phyloP scores from a whole-genome alignment of 2,888 invertebrate genomes.

The Steinernema hermaphroditum region DNA sequence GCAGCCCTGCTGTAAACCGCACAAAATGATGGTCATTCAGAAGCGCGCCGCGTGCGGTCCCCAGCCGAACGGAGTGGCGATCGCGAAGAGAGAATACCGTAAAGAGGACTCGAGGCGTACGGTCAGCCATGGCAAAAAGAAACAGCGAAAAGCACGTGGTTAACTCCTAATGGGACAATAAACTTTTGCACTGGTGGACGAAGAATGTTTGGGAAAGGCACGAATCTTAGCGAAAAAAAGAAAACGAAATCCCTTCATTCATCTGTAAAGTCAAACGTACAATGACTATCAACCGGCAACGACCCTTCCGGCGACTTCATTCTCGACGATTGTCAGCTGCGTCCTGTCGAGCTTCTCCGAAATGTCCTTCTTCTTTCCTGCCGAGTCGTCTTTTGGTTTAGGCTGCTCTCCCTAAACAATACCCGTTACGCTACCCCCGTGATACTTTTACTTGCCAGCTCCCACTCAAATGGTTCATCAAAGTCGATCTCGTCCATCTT shows the following conservation, averaged over 20 bases:
- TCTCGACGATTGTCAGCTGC: no score
- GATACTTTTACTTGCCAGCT: background rate
- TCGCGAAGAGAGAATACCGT: background rate
- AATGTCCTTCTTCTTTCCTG: background rate
- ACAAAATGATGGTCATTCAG: background rate
- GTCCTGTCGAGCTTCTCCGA: no score
- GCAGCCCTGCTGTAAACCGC: background rate
- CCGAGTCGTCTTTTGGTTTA: background rate
- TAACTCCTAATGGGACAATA: no score
- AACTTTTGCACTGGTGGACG: no score
- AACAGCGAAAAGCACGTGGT: background rate
- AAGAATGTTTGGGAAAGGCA: no score
- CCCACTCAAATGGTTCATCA: constrained; percentile 15
- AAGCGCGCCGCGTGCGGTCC: background rate
- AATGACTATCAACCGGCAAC: no score
- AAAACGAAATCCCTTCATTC: no score
- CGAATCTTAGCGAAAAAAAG: no score
- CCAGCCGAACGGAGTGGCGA: background rate
- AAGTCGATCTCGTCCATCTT: constrained; percentile 23
- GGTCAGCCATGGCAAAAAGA: constrained; percentile 1
- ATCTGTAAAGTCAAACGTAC: no score
- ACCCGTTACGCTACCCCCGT: background rate
- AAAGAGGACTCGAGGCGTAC: background rate
- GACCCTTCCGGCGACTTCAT: no score
- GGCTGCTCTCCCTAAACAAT: background rate